Evolutionary conservation across 1,140 invertebrate species (phyloP).

Genomic region (Aphelinus atriplicis): DNA sequence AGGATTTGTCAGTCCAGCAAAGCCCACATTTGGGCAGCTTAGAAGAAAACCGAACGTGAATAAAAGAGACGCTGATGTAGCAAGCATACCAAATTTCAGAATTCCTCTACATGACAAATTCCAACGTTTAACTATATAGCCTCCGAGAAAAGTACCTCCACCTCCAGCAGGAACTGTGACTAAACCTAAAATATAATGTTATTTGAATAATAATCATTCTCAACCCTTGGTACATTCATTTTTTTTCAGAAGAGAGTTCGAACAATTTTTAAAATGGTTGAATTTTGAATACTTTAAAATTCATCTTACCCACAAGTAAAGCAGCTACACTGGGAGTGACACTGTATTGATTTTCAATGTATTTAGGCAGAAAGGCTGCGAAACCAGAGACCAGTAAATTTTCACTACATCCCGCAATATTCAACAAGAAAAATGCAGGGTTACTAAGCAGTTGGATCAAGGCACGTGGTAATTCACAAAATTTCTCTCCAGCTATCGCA

Average conservation of each 20-base stretch:
- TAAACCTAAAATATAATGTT: constrained; percentile 64
- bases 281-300: too few species aligned
- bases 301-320: constrained; percentile 75
- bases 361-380: constrained; percentile 84
- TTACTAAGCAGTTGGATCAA: constrained; percentile 75
- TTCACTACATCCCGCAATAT: constrained; percentile 81
- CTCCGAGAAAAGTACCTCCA: constrained; percentile 83
- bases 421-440: constrained; percentile 84
- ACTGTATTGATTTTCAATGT: constrained; percentile 86
- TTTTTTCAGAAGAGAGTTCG: too few species aligned
- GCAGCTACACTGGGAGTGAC: constrained; percentile 78
- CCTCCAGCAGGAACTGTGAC: constrained; percentile 79
- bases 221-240: too few species aligned
- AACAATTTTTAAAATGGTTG: too few species aligned
- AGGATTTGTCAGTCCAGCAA: constrained; percentile 77
- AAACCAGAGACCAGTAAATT: constrained; percentile 82
- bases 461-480: constrained; percentile 75
- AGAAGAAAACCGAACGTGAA: constrained; percentile 76
- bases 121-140: constrained; percentile 80
- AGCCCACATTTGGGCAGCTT: constrained; percentile 77
- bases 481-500: constrained; percentile 68
- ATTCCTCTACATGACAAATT: constrained; percentile 79
- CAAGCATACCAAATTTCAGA: constrained; percentile 76
- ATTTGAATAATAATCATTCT: neutral
- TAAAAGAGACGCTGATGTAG: constrained; percentile 70